Percentiles rank a stretch among this genome's conserved stretches.
Evolutionary conservation across 2,113 vertebrate genomes (phyloP).

Genomic region (Argyrosomus japonicus): DNA sequence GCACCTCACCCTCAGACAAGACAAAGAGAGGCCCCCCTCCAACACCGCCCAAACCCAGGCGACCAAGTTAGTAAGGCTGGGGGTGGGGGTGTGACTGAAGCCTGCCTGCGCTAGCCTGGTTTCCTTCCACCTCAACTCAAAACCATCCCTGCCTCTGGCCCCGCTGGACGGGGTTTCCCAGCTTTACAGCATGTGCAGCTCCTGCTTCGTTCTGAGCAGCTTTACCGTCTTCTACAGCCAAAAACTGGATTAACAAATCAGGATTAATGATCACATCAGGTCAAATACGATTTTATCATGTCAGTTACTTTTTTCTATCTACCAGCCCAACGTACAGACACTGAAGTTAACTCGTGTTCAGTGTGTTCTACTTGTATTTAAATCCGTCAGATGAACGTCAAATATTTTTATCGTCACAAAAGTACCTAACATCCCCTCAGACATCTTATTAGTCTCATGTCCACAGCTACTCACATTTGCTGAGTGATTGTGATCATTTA

Average conservation of each 20-base stretch:
- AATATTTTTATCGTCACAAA: too few species aligned
- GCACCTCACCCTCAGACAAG: slow-evolving; percentile 85
- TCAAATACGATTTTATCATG: background rate
- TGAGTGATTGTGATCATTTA: background rate
- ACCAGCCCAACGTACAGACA: background rate
- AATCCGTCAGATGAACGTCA: too few species aligned
- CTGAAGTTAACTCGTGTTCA: background rate
- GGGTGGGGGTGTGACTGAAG: slow-evolving; percentile 56
- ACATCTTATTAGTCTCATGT: too few species aligned
- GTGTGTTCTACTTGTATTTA: too few species aligned
- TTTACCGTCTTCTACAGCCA: slow-evolving; percentile 48
- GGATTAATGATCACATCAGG: background rate
- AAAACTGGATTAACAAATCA: too few species aligned
- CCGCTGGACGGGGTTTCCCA: slow-evolving; percentile 11
- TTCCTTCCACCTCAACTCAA: slow-evolving; percentile 41
- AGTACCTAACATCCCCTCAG: too few species aligned
- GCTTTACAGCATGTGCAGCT: slow-evolving; percentile 81
- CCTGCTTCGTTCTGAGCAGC: slow-evolving; percentile 66
- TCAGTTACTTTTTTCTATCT: background rate
- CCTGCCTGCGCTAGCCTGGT: slow-evolving; percentile 74
- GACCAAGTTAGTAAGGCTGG: slow-evolving; percentile 87
- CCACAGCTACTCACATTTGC: too few species aligned
- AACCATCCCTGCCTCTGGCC: slow-evolving; percentile 29
- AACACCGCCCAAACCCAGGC: slow-evolving; percentile 87
- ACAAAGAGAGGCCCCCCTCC: slow-evolving; percentile 86